Evolutionary conservation across 2,888 invertebrate species (phyloP).

Genomic region (Busseola fusca): DNA sequence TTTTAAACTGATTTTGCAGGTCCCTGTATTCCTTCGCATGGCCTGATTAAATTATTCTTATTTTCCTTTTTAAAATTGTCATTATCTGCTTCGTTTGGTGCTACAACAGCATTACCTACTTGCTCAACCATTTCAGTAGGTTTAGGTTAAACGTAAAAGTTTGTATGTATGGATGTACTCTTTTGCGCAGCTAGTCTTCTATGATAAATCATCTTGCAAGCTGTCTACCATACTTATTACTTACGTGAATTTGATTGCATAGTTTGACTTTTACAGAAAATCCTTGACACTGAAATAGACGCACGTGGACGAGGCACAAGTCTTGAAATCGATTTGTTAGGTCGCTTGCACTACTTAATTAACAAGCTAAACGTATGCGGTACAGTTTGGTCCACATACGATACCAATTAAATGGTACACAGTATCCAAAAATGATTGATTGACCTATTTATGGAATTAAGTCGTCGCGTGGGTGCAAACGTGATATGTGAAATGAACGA

Average conservation of each 20-base stretch:
- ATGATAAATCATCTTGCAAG: constrained; percentile 2
- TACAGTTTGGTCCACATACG: constrained; percentile 1
- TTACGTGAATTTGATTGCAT: constrained; percentile 21
- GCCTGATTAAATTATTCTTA: too few relatives aligned
- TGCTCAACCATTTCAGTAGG: neutral
- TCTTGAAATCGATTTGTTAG: constrained; percentile 12
- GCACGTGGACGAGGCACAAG: constrained; percentile 36
- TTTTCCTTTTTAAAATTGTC: too few relatives aligned
- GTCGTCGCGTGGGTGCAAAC: constrained; percentile 48
- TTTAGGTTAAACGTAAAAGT: neutral
- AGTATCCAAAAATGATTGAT: constrained; percentile 37
- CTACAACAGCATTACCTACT: neutral
- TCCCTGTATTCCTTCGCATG: too few relatives aligned
- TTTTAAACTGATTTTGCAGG: neutral
- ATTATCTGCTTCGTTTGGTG: neutral
- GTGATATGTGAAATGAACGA: constrained; percentile 46
- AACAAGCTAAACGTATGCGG: neutral
- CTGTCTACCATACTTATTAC: neutral
- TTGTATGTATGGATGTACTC: too few relatives aligned
- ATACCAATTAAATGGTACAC: constrained; percentile 15
- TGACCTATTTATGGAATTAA: constrained; percentile 28
- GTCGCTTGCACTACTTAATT: constrained; percentile 11
- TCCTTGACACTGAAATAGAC: constrained; percentile 43
- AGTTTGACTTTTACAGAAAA: constrained; percentile 19
- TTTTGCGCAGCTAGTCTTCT: too few relatives aligned